Percentiles rank a stretch among this genome's conserved stretches.
These are phyloP conservation scores for Vandiemenella viatica DNA, from an alignment of 2,888 invertebrate species.

Conservation along the genomic window DNA sequence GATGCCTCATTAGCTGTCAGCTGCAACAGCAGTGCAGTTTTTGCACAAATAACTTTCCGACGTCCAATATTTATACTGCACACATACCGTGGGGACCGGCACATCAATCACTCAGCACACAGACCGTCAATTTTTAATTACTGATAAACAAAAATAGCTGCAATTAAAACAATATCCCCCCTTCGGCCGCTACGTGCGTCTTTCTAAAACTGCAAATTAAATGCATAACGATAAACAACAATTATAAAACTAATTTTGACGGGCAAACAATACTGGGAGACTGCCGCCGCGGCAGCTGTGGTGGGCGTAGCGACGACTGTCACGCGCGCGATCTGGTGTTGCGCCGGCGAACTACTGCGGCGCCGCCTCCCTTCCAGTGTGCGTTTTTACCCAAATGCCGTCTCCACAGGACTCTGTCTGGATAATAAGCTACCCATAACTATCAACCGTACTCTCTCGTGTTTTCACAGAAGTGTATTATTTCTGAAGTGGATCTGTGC, in stretches of 20 bases:
- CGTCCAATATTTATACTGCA: not conserved
- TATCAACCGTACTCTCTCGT: no score
- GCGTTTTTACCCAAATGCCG: no score
- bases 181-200: not conserved
- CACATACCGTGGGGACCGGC: not conserved
- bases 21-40: not conserved
- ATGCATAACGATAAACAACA: not conserved
- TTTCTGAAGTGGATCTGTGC: no score
- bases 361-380: no score
- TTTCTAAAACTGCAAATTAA: not conserved
- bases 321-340: no score
- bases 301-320: no score
- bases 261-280: no score
- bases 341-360: no score
- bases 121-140: not conserved
- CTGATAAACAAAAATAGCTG: not conserved
- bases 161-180: not conserved
- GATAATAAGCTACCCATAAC: no score
- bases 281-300: no score
- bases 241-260: not conserved
- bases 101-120: not conserved
- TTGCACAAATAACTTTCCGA: not conserved
- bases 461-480: no score
- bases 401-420: no score
- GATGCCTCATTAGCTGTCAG: not conserved